Conservation (phyloP, 1,140 invertebrate genomes). For the Dendrolimus kikuchii region DNA sequence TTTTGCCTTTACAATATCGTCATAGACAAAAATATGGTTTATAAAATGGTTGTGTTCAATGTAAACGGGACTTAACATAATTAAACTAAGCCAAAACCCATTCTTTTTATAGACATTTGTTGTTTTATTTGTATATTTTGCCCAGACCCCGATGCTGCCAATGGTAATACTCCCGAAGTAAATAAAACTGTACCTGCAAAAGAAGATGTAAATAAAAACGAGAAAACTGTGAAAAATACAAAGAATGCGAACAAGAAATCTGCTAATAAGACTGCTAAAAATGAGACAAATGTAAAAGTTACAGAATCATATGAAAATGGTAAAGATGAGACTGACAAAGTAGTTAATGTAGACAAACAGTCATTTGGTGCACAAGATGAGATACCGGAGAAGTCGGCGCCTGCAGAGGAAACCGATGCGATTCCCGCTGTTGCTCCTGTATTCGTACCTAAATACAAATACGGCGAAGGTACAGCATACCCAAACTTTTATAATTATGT, state of each 20-base stretch:
- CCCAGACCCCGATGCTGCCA: slow-evolving; percentile 51
- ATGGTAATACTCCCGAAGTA: slow-evolving; percentile 48
- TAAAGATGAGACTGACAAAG: slow-evolving; percentile 65
- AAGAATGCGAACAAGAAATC: slow-evolving; percentile 53
- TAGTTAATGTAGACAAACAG: slow-evolving; percentile 42
- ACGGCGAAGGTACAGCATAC: slow-evolving; percentile 38
- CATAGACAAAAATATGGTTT: too few species aligned
- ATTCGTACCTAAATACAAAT: slow-evolving; percentile 57
- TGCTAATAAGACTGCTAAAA: slow-evolving; percentile 39
- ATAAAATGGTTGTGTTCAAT: too few species aligned
- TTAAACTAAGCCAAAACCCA: too few species aligned
- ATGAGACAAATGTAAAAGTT: slow-evolving; percentile 38
- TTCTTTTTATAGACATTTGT: too few species aligned
- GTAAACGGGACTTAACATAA: too few species aligned
- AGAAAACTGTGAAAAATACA: slow-evolving; percentile 50
- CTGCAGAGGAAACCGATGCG: slow-evolving; percentile 11
- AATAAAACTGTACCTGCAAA: slow-evolving; percentile 44
- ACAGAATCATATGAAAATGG: slow-evolving; percentile 56
- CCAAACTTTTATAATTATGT: neutral
- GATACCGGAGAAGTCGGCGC: neutral
- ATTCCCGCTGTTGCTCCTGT: slow-evolving; percentile 13
- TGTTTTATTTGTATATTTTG: slow-evolving; percentile 9
- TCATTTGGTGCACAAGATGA: slow-evolving; percentile 4
- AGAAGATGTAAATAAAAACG: slow-evolving; percentile 58
- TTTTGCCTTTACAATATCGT: too few species aligned